Evolutionary conservation across 1,140 invertebrate genomes (phyloP).

Genomic region (Neelides sp.): DNA sequence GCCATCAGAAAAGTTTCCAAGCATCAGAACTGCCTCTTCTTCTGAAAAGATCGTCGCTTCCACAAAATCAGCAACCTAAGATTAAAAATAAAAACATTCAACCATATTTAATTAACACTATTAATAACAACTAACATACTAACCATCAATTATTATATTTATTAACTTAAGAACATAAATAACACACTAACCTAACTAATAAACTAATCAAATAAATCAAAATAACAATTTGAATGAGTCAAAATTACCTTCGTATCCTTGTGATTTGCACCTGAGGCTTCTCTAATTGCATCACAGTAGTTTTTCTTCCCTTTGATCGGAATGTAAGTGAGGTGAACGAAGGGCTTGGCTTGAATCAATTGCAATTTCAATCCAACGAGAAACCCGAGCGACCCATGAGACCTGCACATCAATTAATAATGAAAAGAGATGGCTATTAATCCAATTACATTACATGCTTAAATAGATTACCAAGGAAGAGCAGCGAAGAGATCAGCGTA

Average conservation of each 20-base stretch:
- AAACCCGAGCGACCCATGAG: slow-evolving; percentile 44
- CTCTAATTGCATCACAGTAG: slow-evolving; percentile 42
- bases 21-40: slow-evolving; percentile 44
- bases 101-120: neutral
- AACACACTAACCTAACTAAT: too few species aligned
- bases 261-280: slow-evolving; percentile 39
- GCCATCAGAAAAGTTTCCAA: slow-evolving; percentile 41
- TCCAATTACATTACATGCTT: neutral
- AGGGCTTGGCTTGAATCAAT: slow-evolving; percentile 41
- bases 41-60: slow-evolving; percentile 43
- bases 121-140: too few species aligned
- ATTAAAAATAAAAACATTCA: neutral
- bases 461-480: slow-evolving; percentile 38
- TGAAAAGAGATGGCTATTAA: neutral
- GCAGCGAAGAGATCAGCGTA: slow-evolving; percentile 41
- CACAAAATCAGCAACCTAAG: slow-evolving; percentile 39
- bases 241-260: slow-evolving; percentile 32
- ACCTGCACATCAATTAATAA: neutral
- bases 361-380: slow-evolving; percentile 41
- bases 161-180: too few species aligned
- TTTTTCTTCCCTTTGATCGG: slow-evolving; percentile 40
- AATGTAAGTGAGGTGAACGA: slow-evolving; percentile 43
- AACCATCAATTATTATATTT: too few species aligned
- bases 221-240: neutral
- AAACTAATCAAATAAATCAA: neutral